phyloP scores from a whole-genome alignment of 2,797 vertebrate genomes.

The Molossus alvarezi region DNA sequence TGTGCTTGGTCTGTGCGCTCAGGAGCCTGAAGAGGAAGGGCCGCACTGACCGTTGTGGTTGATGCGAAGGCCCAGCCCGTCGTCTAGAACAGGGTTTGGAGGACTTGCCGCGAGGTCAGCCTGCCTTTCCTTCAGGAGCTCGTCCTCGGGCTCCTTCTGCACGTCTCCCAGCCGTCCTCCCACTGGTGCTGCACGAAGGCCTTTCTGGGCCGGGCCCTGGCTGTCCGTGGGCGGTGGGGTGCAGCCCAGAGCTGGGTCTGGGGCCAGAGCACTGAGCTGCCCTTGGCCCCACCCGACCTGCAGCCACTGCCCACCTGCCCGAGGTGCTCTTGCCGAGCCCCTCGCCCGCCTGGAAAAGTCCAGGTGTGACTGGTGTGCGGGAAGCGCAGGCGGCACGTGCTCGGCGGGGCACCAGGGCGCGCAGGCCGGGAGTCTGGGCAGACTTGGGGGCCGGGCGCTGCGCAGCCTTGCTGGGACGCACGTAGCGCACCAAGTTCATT shows the following conservation, averaged over 20 bases:
- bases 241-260: too few relatives aligned
- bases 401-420: too few relatives aligned
- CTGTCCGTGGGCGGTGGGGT: not conserved
- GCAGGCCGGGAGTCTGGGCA: too few relatives aligned
- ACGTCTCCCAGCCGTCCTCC: too few relatives aligned
- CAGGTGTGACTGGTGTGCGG: not conserved
- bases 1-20: not conserved
- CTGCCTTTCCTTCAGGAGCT: not conserved
- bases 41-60: not conserved
- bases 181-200: rapidly evolving
- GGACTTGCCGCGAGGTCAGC: not conserved
- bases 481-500: not conserved
- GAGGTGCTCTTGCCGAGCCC: rapidly evolving
- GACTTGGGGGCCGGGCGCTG: too few relatives aligned
- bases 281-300: not conserved
- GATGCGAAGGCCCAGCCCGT: not conserved
- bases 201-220: not conserved
- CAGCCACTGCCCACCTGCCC: not conserved
- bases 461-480: not conserved
- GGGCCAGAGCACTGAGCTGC: not conserved
- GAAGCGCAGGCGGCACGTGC: not conserved
- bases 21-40: not conserved
- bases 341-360: not conserved
- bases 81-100: not conserved
- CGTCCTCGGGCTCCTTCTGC: not conserved